A percentile compares a stretch with the other conserved stretches of the same genome.
These are phyloP conservation scores for Altica lythri DNA, from an alignment of 2,888 invertebrate genomes.

Conservation along the genomic window DNA sequence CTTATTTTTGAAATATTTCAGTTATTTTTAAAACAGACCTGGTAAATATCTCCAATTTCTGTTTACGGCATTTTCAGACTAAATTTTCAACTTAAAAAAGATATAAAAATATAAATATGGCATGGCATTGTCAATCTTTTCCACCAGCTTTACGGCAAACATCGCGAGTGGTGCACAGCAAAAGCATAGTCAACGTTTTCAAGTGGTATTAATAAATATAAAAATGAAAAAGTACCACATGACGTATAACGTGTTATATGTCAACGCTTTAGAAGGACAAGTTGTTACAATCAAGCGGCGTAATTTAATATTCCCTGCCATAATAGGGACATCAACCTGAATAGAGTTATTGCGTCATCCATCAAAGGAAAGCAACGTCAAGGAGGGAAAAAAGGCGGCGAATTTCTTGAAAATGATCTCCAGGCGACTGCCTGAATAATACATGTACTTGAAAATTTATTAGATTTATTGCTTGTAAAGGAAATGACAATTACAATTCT, in stretches of 20 bases:
- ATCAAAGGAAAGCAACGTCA: slow-evolving; percentile 27
- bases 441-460: slow-evolving; percentile 22
- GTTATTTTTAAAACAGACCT: too few relatives aligned
- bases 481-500: slow-evolving; percentile 17
- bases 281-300: slow-evolving; percentile 41
- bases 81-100: too few relatives aligned
- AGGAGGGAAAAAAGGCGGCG: slow-evolving; percentile 22
- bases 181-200: slow-evolving; percentile 29
- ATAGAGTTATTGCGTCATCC: slow-evolving; percentile 42
- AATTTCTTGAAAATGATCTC: slow-evolving; percentile 29
- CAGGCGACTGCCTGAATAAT: slow-evolving; percentile 27
- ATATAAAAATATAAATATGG: not conserved
- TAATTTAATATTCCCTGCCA: slow-evolving; percentile 43
- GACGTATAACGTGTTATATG: slow-evolving; percentile 40
- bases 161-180: not conserved
- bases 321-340: slow-evolving; percentile 41
- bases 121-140: slow-evolving; percentile 13
- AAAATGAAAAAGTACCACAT: slow-evolving; percentile 41
- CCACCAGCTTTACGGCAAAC: slow-evolving; percentile 5
- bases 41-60: too few relatives aligned
- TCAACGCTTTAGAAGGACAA: slow-evolving; percentile 42
- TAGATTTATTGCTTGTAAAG: slow-evolving; percentile 17
- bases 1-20: too few relatives aligned
- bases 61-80: too few relatives aligned
- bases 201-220: slow-evolving; percentile 41